A percentile compares a stretch with the other conserved stretches of the same genome.
Evolutionary conservation across 37 sponge, comb jelly and placozoan genomes (phyloP).

Genomic region (Aphrocallistes beatrix): DNA sequence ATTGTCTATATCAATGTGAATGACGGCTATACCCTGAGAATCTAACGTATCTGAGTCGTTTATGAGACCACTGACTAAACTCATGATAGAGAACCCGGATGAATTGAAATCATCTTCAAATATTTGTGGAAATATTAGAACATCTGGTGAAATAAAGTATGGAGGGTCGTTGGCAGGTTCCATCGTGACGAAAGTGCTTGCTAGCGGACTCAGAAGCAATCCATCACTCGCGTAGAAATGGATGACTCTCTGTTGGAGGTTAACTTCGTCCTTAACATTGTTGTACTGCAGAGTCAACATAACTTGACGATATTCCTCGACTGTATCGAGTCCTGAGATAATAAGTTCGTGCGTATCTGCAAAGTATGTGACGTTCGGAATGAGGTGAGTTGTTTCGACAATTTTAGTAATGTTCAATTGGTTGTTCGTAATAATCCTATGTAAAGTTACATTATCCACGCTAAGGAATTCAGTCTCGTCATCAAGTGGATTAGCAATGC

Average conservation of each 20-base stretch:
- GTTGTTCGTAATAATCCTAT: slow-evolving; percentile 21
- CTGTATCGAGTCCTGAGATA: slow-evolving; percentile 51
- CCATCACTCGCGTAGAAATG: slow-evolving; percentile 55
- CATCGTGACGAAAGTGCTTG: slow-evolving; percentile 35
- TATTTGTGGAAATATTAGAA: slow-evolving; percentile 40
- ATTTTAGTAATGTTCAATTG: slow-evolving; percentile 24
- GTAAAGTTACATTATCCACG: slow-evolving; percentile 29
- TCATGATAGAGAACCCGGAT: slow-evolving; percentile 38
- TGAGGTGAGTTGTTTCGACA: slow-evolving; percentile 29
- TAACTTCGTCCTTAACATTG: slow-evolving; percentile 52
- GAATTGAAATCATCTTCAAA: slow-evolving; percentile 46
- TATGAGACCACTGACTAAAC: slow-evolving; percentile 42
- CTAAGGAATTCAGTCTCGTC: slow-evolving; percentile 32
- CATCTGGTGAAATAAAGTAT: slow-evolving; percentile 27
- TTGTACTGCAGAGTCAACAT: slow-evolving; percentile 51
- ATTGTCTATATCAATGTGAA: slow-evolving; percentile 38
- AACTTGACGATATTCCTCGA: slow-evolving; percentile 47
- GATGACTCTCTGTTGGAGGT: slow-evolving; percentile 6
- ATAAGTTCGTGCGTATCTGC: slow-evolving; percentile 12
- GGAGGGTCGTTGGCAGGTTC: slow-evolving; percentile 65
- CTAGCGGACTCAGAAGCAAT: slow-evolving; percentile 39
- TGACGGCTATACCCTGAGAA: slow-evolving; percentile 52
- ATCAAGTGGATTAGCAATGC: slow-evolving; percentile 46
- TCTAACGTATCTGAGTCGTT: slow-evolving; percentile 47
- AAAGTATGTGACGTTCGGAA: slow-evolving; percentile 49